Evolutionary conservation across 2,888 invertebrate species (phyloP), one percentile per base, ranked within the genome.

Genomic region (Hydriomena furcata): DNA sequence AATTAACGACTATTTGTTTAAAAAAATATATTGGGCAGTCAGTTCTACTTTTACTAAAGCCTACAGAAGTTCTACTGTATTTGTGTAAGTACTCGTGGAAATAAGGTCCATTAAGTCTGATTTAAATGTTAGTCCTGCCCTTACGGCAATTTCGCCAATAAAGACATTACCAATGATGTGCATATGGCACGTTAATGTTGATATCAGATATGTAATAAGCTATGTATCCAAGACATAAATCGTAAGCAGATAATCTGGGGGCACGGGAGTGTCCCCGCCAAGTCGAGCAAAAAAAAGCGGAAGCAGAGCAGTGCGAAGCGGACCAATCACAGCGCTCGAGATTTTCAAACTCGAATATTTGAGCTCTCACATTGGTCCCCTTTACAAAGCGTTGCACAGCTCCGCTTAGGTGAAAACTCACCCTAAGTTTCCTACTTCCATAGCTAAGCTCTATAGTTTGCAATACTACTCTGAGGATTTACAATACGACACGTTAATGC

Each of bases 71-170:
- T n/a, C 23, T 11, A 7, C 31, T 10, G 8, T 20, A 36, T 65
- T 67, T 57, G 66, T 68, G 68, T 77, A 32, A 23, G 24, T 72
- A 75, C 77, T 79, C 80, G 84, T 83, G 84, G 82, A 84, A 84
- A 85, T 84, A 64, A 70, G 64, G 25, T 65, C 74, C 80, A 84
- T 85, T 86, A 87, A 71, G 79, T 65, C 73, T 82, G 83, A 89
- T 86, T 87, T 87, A 87, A 88, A 87, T 87, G 82, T 84, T 79
- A 83, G 79, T 70, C 74, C 71, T 81, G 80, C 74, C 76, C 66
- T 66, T 66, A 74, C 63, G 65, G 79, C 76, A 81, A 85, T 87
- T 85, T 83, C 78, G 81, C 69, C 79, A 78, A 79, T 80, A 78
- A 79, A 75, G 67, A 47, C 43, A 47, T 52, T 48, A 52, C 13